Percentiles rank a stretch among this genome's conserved stretches.
Evolutionary conservation across 2,797 vertebrate genomes (phyloP).

Genomic region (Lepidocolaptes lacrymiger): DNA sequence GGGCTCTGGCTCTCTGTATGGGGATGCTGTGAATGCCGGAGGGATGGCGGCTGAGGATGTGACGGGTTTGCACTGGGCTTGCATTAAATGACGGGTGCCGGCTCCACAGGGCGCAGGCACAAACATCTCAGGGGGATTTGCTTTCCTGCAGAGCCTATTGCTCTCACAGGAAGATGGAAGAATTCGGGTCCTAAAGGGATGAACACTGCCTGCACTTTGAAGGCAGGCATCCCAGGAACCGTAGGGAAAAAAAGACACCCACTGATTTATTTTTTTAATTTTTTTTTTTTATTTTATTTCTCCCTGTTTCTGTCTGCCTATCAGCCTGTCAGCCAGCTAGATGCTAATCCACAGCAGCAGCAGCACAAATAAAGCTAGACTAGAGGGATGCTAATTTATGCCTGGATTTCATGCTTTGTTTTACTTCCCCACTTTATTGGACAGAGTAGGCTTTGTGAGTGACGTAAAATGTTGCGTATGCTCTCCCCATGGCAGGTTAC

Average conservation of each 20-base stretch:
- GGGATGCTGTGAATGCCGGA: neutral
- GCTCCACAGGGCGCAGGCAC: neutral
- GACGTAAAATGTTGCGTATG: conserved; percentile 45
- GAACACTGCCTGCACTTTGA: conserved; percentile 56
- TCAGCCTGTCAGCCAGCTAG: conserved; percentile 62
- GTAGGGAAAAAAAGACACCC: conserved; percentile 43
- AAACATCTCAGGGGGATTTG: conserved; percentile 2
- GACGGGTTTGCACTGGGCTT: neutral
- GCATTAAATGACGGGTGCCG: neutral
- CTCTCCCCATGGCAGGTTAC: conserved; percentile 58
- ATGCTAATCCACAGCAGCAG: conserved; percentile 67
- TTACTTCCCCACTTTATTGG: conserved; percentile 66
- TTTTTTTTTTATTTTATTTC: neutral
- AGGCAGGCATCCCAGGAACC: conserved; percentile 37
- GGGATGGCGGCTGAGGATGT: neutral
- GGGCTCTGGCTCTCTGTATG: neutral
- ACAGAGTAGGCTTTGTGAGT: conserved; percentile 63
- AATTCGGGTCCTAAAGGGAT: conserved; percentile 46
- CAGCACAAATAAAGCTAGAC: conserved; percentile 64
- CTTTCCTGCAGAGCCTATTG: conserved; percentile 28
- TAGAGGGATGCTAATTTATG: conserved; percentile 70
- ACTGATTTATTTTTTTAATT: neutral
- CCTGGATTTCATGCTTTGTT: conserved; percentile 61
- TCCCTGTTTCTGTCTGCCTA: conserved; percentile 62
- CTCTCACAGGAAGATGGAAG: conserved; percentile 1